Base-by-base conservation (phyloP, 2,888 invertebrate genomes). In the Cryptophagus acutangulus region DNA sequence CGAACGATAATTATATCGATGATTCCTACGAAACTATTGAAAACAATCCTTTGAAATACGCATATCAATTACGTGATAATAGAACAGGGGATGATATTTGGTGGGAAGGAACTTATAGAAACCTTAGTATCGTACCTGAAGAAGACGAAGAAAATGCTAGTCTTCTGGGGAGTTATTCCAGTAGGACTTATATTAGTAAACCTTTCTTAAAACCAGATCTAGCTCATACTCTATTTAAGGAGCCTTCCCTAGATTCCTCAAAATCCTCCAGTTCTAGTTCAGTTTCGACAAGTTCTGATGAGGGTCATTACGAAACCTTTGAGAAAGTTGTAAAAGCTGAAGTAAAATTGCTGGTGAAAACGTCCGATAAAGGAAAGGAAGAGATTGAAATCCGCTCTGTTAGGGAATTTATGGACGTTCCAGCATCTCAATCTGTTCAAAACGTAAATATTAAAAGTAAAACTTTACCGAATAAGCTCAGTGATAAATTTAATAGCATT, bases 301-400 rank as follows among this genome's bases (percentile, higher is more conserved):
- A 62, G 36, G 60, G 62, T 14, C 55, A 58, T 14, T 55, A 57
- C 20, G 58, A 60, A 38, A 45, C 45, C 5, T 41, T 41, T n/a
- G 61, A 66, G 43, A 61, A 58, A 41, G 42, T 63, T 10, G 58
- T 68, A 40, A 73, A 67, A 55, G 74, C 74, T 10, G 74, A 75
- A 54, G 68, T 75, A 6, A 74, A 74, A 52, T 56, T 76, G 4
- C 56, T 74, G 38, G 74, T 75, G 1, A 71, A 71, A 60, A 73
- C 74, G 1, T 59, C 64, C 9, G 72, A 73, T 36, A 57, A 59
- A 48, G 74, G 74, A 3, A 68, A 67, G 52, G 73, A 74, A 52
- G 70, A 70, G 33, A 71, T 74, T 33, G 74, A 74, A 59, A 72
- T 75, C 30, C 57, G 71, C 41, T 74, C 72, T 2, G 63, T 69